phyloP scores from a whole-genome alignment of 1,140 invertebrate species.

The Gerris buenoi region DNA sequence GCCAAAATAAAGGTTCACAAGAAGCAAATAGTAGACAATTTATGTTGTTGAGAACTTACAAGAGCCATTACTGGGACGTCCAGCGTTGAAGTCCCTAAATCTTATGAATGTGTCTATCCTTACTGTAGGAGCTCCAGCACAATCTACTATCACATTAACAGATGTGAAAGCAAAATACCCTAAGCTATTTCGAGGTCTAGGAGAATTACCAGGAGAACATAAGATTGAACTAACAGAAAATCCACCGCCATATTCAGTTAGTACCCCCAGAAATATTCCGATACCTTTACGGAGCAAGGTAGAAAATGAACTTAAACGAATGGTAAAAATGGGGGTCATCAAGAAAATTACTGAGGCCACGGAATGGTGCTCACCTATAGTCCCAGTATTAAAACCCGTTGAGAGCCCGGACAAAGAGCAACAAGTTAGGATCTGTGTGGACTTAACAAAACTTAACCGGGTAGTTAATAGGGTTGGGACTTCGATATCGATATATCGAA shows the following conservation, averaged over 20 bases:
- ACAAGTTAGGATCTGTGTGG: conserved; percentile 29
- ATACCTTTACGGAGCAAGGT: conserved; percentile 23
- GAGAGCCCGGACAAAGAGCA: conserved; percentile 26
- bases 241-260: conserved; percentile 14
- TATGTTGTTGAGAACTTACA: not conserved
- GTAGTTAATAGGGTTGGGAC: too few species aligned
- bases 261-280: conserved; percentile 22
- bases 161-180: not conserved
- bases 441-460: conserved; percentile 26
- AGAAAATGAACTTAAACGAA: conserved; percentile 20
- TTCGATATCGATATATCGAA: too few species aligned
- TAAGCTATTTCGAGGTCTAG: not conserved
- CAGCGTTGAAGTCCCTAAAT: not conserved
- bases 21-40: not conserved
- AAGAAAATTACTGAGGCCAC: conserved; percentile 24
- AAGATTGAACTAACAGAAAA: conserved; percentile 2
- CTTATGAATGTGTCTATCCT: not conserved
- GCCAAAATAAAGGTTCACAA: not conserved
- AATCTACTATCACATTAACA: not conserved
- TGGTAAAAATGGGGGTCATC: conserved; percentile 23
- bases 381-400: conserved; percentile 22
- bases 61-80: not conserved
- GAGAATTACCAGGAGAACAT: not conserved
- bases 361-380: conserved; percentile 31
- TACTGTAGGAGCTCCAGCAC: not conserved